A percentile compares a stretch with the other conserved stretches of the same genome.
Evolutionary conservation across 2,888 invertebrate species (phyloP).

Genomic region (Drosophila acutilabella): DNA sequence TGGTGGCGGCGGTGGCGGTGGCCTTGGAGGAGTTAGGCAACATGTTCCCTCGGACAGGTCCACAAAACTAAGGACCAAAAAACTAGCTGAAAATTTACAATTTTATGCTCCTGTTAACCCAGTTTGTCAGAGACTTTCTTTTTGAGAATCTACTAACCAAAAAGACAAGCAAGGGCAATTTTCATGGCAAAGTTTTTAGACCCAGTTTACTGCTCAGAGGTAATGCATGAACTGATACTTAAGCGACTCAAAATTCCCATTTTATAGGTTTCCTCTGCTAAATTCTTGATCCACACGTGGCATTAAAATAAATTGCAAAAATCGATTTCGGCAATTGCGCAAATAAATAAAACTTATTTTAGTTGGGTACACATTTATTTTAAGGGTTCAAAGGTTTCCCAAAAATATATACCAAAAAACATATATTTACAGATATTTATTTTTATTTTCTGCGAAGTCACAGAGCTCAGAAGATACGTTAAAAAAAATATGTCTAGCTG

Average conservation of each 20-base stretch:
- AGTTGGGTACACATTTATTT: too few species aligned
- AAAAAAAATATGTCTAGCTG: too few species aligned
- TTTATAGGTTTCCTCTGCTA: slow-evolving; percentile 31
- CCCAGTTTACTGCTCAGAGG: neutral
- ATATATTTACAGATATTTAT: too few species aligned
- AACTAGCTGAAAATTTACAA: slow-evolving; percentile 11
- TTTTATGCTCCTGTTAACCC: neutral
- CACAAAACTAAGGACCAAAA: slow-evolving; percentile 9
- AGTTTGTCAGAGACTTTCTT: neutral
- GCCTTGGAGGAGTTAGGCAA: neutral
- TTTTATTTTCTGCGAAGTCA: too few species aligned
- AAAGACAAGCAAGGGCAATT: slow-evolving; percentile 10
- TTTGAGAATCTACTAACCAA: slow-evolving; percentile 16
- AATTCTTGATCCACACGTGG: neutral
- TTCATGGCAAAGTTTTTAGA: neutral
- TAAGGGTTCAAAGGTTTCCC: too few species aligned
- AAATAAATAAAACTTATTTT: slow-evolving; percentile 14
- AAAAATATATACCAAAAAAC: too few species aligned
- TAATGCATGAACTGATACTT: slow-evolving; percentile 24
- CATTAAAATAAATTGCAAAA: neutral
- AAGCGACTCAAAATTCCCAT: neutral
- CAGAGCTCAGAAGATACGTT: too few species aligned
- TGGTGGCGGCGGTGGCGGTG: neutral
- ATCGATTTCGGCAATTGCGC: slow-evolving; percentile 28
- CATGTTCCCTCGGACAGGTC: neutral